Evolutionary conservation across 1,140 invertebrate genomes (phyloP).

Genomic region (Sarcophaga peregrina): DNA sequence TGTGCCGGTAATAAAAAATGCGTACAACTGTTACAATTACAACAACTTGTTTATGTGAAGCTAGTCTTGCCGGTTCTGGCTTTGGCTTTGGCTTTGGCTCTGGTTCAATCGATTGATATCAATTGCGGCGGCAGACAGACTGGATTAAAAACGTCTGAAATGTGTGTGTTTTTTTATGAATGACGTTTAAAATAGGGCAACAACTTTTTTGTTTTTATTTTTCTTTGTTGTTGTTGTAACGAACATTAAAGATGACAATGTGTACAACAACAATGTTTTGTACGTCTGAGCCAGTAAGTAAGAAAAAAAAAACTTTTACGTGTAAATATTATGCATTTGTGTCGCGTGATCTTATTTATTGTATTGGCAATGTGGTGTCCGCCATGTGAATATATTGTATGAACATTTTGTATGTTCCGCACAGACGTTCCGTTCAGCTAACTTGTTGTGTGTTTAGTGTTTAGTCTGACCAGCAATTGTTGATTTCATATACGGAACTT

Average conservation of each 20-base stretch:
- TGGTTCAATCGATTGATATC: neutral
- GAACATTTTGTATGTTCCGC: neutral
- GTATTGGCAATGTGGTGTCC: neutral
- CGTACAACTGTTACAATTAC: neutral
- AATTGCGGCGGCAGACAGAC: neutral
- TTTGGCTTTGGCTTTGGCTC: neutral
- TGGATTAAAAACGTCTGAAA: neutral
- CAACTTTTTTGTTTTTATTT: slow-evolving; percentile 29
- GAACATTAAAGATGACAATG: neutral
- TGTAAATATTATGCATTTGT: slow-evolving; percentile 30
- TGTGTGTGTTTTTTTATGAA: slow-evolving; percentile 18
- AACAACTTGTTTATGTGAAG: neutral
- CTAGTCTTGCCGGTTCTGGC: neutral
- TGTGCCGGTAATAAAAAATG: slow-evolving; percentile 23
- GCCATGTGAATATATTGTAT: neutral
- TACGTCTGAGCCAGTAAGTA: neutral
- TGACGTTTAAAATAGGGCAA: slow-evolving; percentile 35
- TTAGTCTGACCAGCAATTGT: neutral
- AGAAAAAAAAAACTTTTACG: neutral
- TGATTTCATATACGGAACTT: neutral
- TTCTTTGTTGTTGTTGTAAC: slow-evolving; percentile 17
- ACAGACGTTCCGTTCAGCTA: neutral
- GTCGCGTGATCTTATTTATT: slow-evolving; percentile 28
- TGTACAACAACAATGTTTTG: no score
- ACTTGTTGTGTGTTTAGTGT: neutral